phyloP scores from a whole-genome alignment of 2,888 invertebrate genomes.

The Oligia latruncula region DNA sequence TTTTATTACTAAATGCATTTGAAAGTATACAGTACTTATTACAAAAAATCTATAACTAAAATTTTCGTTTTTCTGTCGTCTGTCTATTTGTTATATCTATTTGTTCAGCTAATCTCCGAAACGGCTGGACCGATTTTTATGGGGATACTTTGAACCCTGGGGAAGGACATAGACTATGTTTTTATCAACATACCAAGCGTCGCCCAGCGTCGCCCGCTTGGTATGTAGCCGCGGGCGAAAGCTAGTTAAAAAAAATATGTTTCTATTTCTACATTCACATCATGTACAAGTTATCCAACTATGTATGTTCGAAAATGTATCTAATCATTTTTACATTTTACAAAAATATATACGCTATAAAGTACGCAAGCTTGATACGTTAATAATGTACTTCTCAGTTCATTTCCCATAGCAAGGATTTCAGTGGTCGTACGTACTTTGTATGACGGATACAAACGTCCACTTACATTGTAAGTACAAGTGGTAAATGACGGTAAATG shows the following conservation, averaged over 20 bases:
- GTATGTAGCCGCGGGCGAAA: not conserved
- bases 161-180: no score
- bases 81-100: no score
- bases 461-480: conserved; percentile 58
- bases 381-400: conserved; percentile 58
- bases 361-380: no score
- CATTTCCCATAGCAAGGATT: conserved; percentile 68
- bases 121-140: no score
- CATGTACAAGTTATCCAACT: not conserved
- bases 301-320: not conserved
- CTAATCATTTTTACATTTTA: not conserved
- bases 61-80: no score
- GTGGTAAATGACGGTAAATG: conserved; percentile 55
- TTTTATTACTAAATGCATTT: no score
- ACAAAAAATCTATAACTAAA: no score
- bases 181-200: no score
- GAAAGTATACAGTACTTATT: no score
- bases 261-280: not conserved
- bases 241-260: not conserved
- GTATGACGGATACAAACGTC: conserved; percentile 54
- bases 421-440: conserved; percentile 61
- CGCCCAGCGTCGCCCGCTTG: no score
- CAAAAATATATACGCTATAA: not conserved
- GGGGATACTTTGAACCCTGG: no score
- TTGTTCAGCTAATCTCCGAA: no score